Evolutionary conservation across 2,888 invertebrate species (phyloP).

Genomic region (Eretmocerus hayati): DNA sequence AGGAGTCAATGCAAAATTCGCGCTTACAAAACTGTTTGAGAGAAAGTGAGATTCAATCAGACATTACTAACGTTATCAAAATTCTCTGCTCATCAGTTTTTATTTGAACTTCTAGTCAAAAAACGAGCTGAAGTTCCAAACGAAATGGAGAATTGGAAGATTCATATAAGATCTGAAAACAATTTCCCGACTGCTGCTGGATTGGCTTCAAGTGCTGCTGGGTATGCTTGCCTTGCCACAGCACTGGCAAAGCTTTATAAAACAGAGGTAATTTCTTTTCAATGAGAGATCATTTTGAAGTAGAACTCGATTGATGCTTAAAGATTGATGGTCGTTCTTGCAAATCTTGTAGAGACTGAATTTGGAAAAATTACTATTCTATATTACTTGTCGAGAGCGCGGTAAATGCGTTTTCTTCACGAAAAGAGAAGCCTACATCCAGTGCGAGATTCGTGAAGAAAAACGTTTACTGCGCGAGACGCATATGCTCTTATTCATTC

Average conservation of each 20-base stretch:
- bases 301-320: too few species aligned
- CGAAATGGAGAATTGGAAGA: slow-evolving; percentile 59
- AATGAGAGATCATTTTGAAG: too few species aligned
- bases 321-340: too few species aligned
- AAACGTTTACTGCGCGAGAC: neutral
- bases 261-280: slow-evolving; percentile 53
- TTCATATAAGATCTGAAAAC: slow-evolving; percentile 82
- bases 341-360: too few species aligned
- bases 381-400: neutral
- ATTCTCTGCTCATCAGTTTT: too few species aligned
- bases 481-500: too few species aligned
- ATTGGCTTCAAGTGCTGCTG: slow-evolving; percentile 95
- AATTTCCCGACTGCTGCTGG: slow-evolving; percentile 99
- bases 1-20: slow-evolving; percentile 47
- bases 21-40: slow-evolving; percentile 14
- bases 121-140: slow-evolving; percentile 44
- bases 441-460: too few species aligned
- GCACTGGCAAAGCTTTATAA: slow-evolving; percentile 71
- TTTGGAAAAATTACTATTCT: neutral
- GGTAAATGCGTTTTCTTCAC: too few species aligned
- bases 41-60: slow-evolving; percentile 52
- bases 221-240: slow-evolving; percentile 77
- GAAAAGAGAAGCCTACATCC: too few species aligned
- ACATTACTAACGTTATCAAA: too few species aligned
- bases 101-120: slow-evolving; percentile 49